Conservation (phyloP, 2,888 invertebrate species). For the Lagria hirta region DNA sequence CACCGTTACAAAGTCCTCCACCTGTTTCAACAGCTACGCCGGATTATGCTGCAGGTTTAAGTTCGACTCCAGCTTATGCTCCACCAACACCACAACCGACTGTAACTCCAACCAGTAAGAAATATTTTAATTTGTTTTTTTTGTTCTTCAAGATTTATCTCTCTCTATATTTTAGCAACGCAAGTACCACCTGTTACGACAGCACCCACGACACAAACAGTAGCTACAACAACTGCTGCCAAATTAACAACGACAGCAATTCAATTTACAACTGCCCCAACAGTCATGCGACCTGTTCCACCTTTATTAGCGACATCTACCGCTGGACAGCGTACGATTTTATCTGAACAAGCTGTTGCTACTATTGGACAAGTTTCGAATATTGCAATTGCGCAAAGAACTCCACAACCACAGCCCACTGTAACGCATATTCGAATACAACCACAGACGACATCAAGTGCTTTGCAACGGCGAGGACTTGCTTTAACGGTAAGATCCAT, state of each 20-base stretch:
- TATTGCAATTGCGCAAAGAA: slow-evolving; percentile 49
- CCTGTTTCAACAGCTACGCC: slow-evolving; percentile 61
- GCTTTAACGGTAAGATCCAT: slow-evolving; percentile 71
- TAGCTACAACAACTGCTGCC: slow-evolving; percentile 50
- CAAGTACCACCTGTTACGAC: slow-evolving; percentile 52
- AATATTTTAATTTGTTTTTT: too few species aligned
- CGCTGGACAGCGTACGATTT: slow-evolving; percentile 44
- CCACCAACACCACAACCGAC: slow-evolving; percentile 51
- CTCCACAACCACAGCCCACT: slow-evolving; percentile 46
- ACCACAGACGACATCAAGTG: slow-evolving; percentile 57
- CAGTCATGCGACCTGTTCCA: slow-evolving; percentile 48
- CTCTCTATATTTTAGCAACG: slow-evolving; percentile 38
- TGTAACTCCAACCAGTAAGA: slow-evolving; percentile 42
- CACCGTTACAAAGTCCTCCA: slow-evolving; percentile 46
- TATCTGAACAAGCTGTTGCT: slow-evolving; percentile 41
- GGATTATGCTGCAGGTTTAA: slow-evolving; percentile 80
- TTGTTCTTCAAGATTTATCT: too few species aligned
- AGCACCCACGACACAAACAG: slow-evolving; percentile 48
- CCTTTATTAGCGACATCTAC: slow-evolving; percentile 45
- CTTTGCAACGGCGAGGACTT: slow-evolving; percentile 64
- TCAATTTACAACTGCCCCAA: slow-evolving; percentile 37
- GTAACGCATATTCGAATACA: slow-evolving; percentile 61
- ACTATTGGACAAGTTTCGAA: slow-evolving; percentile 28
- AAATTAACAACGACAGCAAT: slow-evolving; percentile 36
- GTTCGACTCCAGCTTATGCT: slow-evolving; percentile 59